phyloP scores from a whole-genome alignment of 1,140 invertebrate species.

The Akabosia matsudoensis region DNA sequence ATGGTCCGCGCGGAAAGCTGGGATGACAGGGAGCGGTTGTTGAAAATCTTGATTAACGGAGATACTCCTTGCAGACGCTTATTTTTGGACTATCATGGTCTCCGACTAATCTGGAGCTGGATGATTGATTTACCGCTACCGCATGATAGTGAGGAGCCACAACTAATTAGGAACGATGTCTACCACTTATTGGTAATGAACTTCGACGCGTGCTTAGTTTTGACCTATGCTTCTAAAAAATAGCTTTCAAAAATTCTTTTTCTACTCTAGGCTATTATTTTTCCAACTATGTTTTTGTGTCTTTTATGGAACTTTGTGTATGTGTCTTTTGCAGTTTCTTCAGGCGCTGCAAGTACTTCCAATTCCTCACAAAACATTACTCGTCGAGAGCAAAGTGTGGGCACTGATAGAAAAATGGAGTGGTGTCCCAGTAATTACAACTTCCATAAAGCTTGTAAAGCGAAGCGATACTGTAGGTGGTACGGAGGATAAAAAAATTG shows the following conservation, averaged over 20 bases:
- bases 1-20: conserved; percentile 86
- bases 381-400: conserved; percentile 83
- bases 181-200: conserved; percentile 36
- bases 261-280: neutral
- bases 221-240: neutral
- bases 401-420: conserved; percentile 79
- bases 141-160: neutral
- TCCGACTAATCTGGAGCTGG: conserved; percentile 85
- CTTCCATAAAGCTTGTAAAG: neutral
- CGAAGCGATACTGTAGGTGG: neutral
- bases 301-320: too few relatives aligned
- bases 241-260: conserved; percentile 13
- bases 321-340: conserved; percentile 70
- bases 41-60: conserved; percentile 63
- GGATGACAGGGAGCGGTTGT: conserved; percentile 64
- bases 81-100: conserved; percentile 91
- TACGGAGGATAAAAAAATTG: neutral
- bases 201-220: neutral
- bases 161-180: conserved; percentile 35
- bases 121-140: conserved; percentile 66
- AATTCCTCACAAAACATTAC: conserved; percentile 78
- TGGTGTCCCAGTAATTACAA: conserved; percentile 17
- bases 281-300: neutral
- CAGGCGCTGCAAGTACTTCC: conserved; percentile 76
- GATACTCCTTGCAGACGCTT: conserved; percentile 77